A percentile compares a stretch with the other conserved stretches of the same genome.
Conservation (phyloP, 2,113 vertebrate genomes). For the Chauna torquata region DNA sequence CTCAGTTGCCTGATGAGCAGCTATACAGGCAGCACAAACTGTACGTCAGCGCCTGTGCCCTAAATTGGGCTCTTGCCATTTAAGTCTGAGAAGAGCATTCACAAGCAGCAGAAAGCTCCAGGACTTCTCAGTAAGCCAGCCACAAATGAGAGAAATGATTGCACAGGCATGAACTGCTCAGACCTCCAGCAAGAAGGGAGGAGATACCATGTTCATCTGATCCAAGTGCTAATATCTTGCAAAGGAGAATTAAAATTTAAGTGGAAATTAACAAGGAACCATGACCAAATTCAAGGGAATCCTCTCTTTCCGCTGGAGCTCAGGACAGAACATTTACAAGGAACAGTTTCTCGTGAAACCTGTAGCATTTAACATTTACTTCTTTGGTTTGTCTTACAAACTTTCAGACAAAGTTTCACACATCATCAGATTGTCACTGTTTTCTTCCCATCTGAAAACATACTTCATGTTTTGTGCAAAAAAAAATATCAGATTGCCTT, state of each 20-base stretch:
- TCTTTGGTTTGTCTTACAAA: neutral
- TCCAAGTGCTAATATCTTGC: neutral
- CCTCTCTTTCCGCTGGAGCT: neutral
- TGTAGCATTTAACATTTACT: neutral
- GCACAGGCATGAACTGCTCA: neutral
- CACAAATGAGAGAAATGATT: neutral
- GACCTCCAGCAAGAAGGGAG: neutral
- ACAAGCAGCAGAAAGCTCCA: neutral
- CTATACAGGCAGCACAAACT: neutral
- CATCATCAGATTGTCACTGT: neutral
- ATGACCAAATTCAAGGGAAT: neutral
- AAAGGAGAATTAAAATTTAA: neutral
- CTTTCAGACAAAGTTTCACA: neutral
- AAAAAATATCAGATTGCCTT: neutral
- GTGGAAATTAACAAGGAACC: neutral
- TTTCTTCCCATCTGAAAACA: neutral
- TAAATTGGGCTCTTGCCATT: neutral
- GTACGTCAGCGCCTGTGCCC: neutral
- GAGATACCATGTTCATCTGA: fast-evolving
- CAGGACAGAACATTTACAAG: neutral
- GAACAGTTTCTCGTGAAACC: neutral
- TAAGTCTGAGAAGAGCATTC: neutral
- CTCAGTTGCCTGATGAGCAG: neutral
- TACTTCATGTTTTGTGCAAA: neutral
- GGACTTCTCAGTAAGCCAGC: neutral